Conservation (phyloP, 2,888 invertebrate genomes). For the Trisateles emortualis region DNA sequence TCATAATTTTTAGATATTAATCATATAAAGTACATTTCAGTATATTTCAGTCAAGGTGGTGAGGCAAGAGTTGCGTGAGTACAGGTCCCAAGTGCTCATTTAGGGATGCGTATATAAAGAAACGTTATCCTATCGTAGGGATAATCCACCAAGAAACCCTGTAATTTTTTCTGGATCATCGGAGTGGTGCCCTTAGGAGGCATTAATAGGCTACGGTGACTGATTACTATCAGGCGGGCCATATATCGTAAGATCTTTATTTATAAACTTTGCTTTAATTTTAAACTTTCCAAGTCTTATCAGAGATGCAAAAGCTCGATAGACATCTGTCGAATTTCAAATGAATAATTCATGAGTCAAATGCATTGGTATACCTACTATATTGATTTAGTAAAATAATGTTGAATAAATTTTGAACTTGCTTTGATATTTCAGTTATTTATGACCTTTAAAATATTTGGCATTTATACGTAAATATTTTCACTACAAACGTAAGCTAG, state of each 20-base stretch:
- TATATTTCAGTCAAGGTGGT: slow-evolving; percentile 12
- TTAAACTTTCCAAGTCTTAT: slow-evolving; percentile 3
- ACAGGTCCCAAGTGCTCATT: no score
- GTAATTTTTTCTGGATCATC: no score
- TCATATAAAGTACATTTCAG: slow-evolving; percentile 18
- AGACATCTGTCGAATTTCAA: slow-evolving; percentile 28
- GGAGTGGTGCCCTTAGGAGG: no score
- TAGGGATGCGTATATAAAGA: no score
- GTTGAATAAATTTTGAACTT: slow-evolving; percentile 13
- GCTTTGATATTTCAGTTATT: slow-evolving; percentile 3
- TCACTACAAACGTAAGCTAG: not conserved
- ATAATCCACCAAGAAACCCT: no score
- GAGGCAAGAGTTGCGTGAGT: no score
- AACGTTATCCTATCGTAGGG: no score
- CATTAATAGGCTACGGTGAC: no score
- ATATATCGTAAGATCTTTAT: no score
- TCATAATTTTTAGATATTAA: slow-evolving; percentile 23
- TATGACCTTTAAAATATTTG: not conserved
- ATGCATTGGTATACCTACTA: slow-evolving; percentile 24
- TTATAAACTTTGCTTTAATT: not conserved
- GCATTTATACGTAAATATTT: not conserved
- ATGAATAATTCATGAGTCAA: slow-evolving; percentile 33
- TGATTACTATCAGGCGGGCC: no score
- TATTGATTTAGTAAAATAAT: slow-evolving; percentile 29
- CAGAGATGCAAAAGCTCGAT: slow-evolving; percentile 19